These are phyloP conservation scores for Lasioglossum vierecki DNA, from an alignment of 2,888 invertebrate species.

Conservation along the genomic window DNA sequence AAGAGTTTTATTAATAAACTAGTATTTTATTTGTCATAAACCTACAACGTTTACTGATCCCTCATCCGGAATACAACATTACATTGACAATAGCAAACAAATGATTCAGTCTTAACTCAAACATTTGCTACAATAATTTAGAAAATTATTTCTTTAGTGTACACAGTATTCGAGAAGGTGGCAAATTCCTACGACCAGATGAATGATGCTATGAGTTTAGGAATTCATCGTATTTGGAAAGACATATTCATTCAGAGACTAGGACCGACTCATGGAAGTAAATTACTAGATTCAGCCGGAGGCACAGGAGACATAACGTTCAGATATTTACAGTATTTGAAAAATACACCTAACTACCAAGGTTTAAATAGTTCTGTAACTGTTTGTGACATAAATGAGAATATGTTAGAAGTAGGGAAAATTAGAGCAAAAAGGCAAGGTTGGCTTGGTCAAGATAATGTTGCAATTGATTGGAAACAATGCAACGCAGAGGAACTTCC, in stretches of 20 bases:
- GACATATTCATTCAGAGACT: constrained; percentile 94
- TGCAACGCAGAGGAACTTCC: constrained; percentile 95
- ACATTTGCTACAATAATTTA: not conserved
- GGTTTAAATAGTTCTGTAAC: constrained; percentile 88
- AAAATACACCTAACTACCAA: constrained; percentile 83
- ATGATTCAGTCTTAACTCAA: not conserved
- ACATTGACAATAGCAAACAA: not conserved
- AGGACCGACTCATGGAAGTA: constrained; percentile 90
- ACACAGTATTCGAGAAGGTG: constrained; percentile 97
- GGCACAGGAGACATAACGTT: constrained; percentile 99
- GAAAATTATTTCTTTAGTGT: constrained; percentile 87
- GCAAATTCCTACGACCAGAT: constrained; percentile 97
- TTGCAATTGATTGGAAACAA: constrained; percentile 88
- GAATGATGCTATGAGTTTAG: constrained; percentile 99
- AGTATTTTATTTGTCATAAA: no score
- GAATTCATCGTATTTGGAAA: constrained; percentile 98
- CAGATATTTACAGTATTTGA: constrained; percentile 90
- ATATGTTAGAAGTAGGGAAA: constrained; percentile 97
- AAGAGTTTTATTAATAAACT: no score
- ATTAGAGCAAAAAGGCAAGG: constrained; percentile 88
- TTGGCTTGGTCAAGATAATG: constrained; percentile 85
- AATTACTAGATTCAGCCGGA: constrained; percentile 97
- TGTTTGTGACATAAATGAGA: constrained; percentile 95
- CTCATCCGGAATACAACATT: not conserved
- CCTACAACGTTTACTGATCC: no score